A percentile compares a stretch with the other conserved stretches of the same genome.
These are phyloP conservation scores for Eurystomus glaucurus DNA, from an alignment of 2,797 vertebrate genomes.

Conservation along the genomic window DNA sequence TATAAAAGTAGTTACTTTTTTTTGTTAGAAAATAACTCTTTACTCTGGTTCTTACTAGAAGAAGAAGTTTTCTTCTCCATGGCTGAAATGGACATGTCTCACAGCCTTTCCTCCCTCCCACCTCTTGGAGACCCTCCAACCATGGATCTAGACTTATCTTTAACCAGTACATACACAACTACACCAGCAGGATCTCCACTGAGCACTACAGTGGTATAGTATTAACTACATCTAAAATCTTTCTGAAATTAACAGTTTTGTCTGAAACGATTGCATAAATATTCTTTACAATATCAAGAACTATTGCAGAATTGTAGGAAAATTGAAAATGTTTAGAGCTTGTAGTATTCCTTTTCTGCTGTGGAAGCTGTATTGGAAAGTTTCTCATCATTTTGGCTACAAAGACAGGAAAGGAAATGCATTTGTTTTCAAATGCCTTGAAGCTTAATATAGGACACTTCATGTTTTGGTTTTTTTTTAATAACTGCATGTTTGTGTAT, in stretches of 20 bases:
- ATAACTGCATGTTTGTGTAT: background rate
- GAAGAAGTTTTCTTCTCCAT: constrained; percentile 99
- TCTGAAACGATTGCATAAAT: background rate
- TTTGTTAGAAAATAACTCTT: background rate
- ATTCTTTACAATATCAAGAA: background rate
- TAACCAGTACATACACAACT: constrained; percentile 94
- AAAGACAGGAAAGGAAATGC: background rate
- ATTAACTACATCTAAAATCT: background rate
- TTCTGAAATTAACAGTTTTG: background rate
- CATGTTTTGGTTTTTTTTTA: background rate
- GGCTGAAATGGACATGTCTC: constrained; percentile 99
- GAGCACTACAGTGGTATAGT: constrained; percentile 89
- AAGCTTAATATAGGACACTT: background rate
- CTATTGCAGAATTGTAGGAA: background rate
- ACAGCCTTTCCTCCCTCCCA: constrained; percentile 96
- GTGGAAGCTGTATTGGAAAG: background rate
- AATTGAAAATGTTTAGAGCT: background rate
- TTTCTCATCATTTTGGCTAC: background rate
- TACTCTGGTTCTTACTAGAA: constrained; percentile 75
- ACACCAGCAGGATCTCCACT: constrained; percentile 93
- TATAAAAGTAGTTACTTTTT: background rate
- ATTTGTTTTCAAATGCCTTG: background rate
- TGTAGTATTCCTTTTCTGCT: background rate
- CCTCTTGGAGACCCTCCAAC: constrained; percentile 96
- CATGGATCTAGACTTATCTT: constrained; percentile 95